Evolutionary conservation across 2,888 invertebrate species (phyloP), one percentile per base, ranked within the genome.

Genomic region (Hemithea aestivaria): DNA sequence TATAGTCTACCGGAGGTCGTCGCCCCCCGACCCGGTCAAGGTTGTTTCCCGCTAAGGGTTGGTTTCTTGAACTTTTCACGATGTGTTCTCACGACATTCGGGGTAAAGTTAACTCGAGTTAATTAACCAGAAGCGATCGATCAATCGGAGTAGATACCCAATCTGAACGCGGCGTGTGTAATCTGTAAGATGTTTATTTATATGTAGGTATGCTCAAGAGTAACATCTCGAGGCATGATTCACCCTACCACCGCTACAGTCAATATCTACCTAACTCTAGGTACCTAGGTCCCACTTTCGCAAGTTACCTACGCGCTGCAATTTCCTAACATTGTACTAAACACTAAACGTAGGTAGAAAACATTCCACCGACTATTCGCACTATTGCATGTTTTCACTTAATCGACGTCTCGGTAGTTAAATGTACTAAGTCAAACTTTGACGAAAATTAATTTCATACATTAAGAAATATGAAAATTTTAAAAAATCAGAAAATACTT

Each of bases 21-120:
- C 64, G 79, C 60, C 72, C 77, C 66, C 51, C 58, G 59, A 62
- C 53, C 62, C 68, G 72, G 73, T 79, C 80, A 82, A 80, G 82
- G 81, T 76, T 77, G 62, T 44, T 41, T 56, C 55, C 57, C 54
- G 10, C 22, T 28, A 72, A 69, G 73, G 73, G 71, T 61, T 62
- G 58, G 62, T 51, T 41, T 55, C 40, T 27, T 61, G 58, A 67
- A 65, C 59, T 62, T 56, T 53, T 55, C 54, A 37, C 53, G 58
- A 61, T 60, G 57, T 54, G 3, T 57, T 61, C 54, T 51, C 59
- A 54, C 58, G 51, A 57, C 45, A 51, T 59, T 58, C 51, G 56
- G 56, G 46, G 39, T 48, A 51, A 51, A 56, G 54, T 63, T 57
- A 42, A 46, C 38, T 42, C 32, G 41, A 27, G 36, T 36, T 37